Evolutionary conservation across 2,888 invertebrate species (phyloP), one percentile per base, ranked within the genome.

Genomic region (Coremacera marginata): DNA sequence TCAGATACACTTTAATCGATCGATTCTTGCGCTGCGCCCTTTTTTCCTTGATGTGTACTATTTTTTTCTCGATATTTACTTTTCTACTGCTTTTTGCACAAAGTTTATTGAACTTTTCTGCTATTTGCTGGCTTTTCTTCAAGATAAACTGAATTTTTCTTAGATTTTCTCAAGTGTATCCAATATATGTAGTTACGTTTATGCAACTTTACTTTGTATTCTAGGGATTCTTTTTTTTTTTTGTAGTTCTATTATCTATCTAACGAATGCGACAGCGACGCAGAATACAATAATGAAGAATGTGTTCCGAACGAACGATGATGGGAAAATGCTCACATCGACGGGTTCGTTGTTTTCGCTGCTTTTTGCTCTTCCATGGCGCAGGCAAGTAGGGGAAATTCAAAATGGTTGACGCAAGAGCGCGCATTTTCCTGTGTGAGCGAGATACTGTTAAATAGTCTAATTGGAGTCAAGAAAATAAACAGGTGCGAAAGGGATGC

Each of bases 1-100:
- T 55, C 52, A 75, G 70, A 75, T 75, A 75, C 70, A 75, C 75
- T 62, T 67, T 57, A 27, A 70, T 75, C 60, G 70, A 75, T 75
- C 70, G 68, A 74, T 62, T 51, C 22, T 25, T 62, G 51, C 62
- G 70, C 62, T 75, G 75, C 75, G 60, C 70, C 70, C 62, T 75
- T 75, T 70, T 70, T 57, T 75, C 44, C 55, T 37, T 55, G 19
- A 8, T 57, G 8, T 67, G 31, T 72, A 11, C 67, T 67, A 14
- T 51, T 76, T 27, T 25, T 70, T 62, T 60, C 27, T 57, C 19
- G 19, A 68, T 25, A 22, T 73, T 44, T 62, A 27, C 51, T 62
- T 51, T 25, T 63, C 16, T 5, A 22, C 44, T 55, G 31, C 27
- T 63, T 60, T 63, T 63, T 51, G 55, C 63, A 52, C 14, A 34